phyloP scores from a whole-genome alignment of 2,113 vertebrate species.

The Salvator merianae region DNA sequence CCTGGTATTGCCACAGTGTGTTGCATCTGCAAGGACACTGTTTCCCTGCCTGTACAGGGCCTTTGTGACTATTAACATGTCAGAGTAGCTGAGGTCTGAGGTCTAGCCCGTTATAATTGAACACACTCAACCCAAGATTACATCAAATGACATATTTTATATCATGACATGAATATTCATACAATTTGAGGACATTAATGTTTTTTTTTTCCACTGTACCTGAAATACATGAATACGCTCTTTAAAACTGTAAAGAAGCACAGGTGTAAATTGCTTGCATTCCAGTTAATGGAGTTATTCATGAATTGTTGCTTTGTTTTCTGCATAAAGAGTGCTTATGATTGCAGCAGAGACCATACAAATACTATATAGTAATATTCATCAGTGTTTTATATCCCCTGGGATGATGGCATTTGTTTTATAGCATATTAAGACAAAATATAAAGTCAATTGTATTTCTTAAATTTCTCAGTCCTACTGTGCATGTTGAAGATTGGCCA shows the following conservation, averaged over 20 bases:
- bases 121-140: not conserved
- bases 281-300: not conserved
- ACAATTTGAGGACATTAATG: not conserved
- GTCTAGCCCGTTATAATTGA: not conserved
- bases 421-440: slow-evolving; percentile 24
- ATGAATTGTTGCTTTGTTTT: not conserved
- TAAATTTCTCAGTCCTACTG: not conserved
- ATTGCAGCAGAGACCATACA: not conserved
- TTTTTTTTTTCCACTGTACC: not conserved
- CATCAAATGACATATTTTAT: not conserved
- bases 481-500: not conserved
- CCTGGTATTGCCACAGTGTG: too few species aligned
- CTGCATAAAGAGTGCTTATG: not conserved
- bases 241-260: not conserved
- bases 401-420: slow-evolving; percentile 12
- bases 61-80: not conserved
- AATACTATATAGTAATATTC: not conserved
- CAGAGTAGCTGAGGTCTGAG: not conserved
- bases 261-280: not conserved
- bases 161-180: not conserved
- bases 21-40: too few species aligned
- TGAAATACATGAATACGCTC: not conserved
- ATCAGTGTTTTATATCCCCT: not conserved
- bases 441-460: not conserved
- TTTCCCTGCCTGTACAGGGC: not conserved